A percentile compares a stretch with the other conserved stretches of the same genome.
Evolutionary conservation across 35 echinoderm and acorn worm species (phyloP).

Genomic region (Apostichopus californicus): DNA sequence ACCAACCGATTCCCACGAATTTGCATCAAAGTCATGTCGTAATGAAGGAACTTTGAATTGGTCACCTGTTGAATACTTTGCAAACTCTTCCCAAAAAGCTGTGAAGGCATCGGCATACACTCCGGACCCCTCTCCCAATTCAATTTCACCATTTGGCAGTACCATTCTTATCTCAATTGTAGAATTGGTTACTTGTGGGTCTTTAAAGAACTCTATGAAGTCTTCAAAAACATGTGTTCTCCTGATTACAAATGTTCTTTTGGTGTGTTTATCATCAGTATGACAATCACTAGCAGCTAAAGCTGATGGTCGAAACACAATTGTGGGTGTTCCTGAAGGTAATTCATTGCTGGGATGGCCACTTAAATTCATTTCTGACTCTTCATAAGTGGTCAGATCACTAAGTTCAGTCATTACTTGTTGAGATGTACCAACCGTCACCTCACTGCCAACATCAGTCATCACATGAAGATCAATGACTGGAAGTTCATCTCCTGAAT

Average conservation of each 20-base stretch:
- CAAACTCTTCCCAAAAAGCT: constrained; percentile 16
- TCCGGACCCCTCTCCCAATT: not conserved
- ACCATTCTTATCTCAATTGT: not conserved
- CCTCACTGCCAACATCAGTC: constrained; percentile 18
- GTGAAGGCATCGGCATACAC: constrained; percentile 13
- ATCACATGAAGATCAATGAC: not conserved
- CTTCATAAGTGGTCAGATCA: not conserved
- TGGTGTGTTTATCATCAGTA: not conserved
- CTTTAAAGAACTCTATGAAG: not conserved
- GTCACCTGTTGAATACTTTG: not conserved
- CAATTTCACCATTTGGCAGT: not conserved
- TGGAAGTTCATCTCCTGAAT: not conserved
- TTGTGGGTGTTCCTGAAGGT: constrained; percentile 9
- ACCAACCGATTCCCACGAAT: not conserved
- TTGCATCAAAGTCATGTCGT: not conserved
- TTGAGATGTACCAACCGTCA: not conserved
- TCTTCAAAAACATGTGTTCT: not conserved
- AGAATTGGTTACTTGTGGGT: not conserved
- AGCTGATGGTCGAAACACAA: constrained; percentile 6
- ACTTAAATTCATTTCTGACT: not conserved
- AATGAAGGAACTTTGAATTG: constrained; percentile 12
- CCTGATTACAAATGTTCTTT: not conserved
- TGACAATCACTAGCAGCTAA: not conserved
- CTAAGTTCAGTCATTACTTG: constrained; percentile 14
- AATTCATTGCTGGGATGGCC: not conserved